Evolutionary conservation across 2,797 vertebrate species (phyloP).

Genomic region (Calcarius lapponicus): DNA sequence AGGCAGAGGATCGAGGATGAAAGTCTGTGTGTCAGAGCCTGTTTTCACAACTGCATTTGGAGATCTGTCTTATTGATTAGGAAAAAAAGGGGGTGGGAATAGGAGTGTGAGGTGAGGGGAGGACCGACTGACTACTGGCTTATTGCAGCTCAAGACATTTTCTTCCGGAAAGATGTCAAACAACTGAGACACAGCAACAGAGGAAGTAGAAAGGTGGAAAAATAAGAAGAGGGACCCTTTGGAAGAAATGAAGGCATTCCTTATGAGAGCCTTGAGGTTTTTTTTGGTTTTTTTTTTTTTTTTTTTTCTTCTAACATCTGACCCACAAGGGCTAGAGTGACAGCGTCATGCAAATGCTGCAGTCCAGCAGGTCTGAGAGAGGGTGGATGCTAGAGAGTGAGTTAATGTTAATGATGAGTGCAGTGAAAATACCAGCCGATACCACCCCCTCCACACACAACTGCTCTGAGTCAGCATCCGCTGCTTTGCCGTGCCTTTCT

Average conservation of each 20-base stretch:
- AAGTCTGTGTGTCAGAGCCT: constrained; percentile 75
- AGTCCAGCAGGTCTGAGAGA: constrained; percentile 81
- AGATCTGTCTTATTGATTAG: constrained; percentile 80
- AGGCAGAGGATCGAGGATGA: constrained; percentile 70
- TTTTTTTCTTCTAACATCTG: constrained; percentile 69
- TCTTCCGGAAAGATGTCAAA: constrained; percentile 79
- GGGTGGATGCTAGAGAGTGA: constrained; percentile 80
- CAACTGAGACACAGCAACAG: constrained; percentile 74
- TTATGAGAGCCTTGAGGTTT: constrained; percentile 67
- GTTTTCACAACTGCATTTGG: constrained; percentile 77
- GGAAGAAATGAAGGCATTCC: constrained; percentile 74
- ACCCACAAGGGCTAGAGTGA: constrained; percentile 79
- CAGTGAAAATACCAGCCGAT: constrained; percentile 81
- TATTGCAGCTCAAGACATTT: constrained; percentile 76
- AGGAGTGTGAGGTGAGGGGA: constrained; percentile 76
- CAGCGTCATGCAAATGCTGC: constrained; percentile 81
- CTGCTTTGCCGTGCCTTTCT: constrained; percentile 75
- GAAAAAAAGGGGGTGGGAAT: constrained; percentile 72
- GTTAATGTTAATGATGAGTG: constrained; percentile 84
- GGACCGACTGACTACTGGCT: constrained; percentile 71
- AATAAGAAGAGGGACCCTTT: constrained; percentile 72
- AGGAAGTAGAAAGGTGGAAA: constrained; percentile 77
- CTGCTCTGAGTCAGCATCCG: constrained; percentile 85
- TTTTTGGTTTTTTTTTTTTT: background rate
- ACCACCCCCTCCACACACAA: constrained; percentile 81